Evolutionary conservation across 1,140 invertebrate genomes (phyloP).

Genomic region (Aphelenchoides fujianensis): DNA sequence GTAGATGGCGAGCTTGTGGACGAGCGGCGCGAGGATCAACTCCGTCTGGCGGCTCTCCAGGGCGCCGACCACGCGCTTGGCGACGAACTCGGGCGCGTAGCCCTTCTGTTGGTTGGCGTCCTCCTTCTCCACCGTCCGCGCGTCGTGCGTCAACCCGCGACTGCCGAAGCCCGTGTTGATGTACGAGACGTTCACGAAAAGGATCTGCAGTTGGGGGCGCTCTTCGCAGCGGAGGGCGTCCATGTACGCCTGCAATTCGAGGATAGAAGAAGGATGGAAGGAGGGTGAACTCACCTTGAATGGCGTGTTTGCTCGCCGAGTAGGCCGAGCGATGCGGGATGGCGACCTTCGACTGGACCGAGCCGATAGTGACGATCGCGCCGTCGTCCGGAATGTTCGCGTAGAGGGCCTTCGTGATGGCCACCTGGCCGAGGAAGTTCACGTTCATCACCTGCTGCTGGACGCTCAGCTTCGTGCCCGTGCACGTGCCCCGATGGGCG

Average conservation of each 20-base stretch:
- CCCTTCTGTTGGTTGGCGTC: slow-evolving; percentile 53
- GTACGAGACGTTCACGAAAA: slow-evolving; percentile 54
- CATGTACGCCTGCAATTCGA: slow-evolving; percentile 48
- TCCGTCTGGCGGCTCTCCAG: slow-evolving; percentile 35
- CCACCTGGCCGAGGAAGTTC: slow-evolving; percentile 89
- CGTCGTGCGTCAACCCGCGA: slow-evolving; percentile 44
- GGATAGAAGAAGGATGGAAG: slow-evolving; percentile 13
- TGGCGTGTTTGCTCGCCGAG: slow-evolving; percentile 87
- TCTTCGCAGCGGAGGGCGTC: slow-evolving; percentile 61
- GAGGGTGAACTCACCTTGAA: slow-evolving; percentile 63
- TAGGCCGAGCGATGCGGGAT: slow-evolving; percentile 73
- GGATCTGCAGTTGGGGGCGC: slow-evolving; percentile 48
- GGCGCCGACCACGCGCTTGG: slow-evolving; percentile 29
- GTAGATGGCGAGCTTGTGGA: slow-evolving; percentile 29
- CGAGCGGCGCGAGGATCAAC: slow-evolving; percentile 37
- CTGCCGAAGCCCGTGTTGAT: slow-evolving; percentile 59
- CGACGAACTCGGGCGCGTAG: slow-evolving; percentile 36
- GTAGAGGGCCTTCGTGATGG: slow-evolving; percentile 82
- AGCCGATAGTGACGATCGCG: slow-evolving; percentile 84
- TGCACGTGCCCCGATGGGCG: slow-evolving; percentile 70
- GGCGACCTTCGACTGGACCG: slow-evolving; percentile 83
- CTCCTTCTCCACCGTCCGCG: slow-evolving; percentile 46
- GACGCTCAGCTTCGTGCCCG: slow-evolving; percentile 77
- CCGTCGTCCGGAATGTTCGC: slow-evolving; percentile 74
- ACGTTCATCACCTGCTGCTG: slow-evolving; percentile 83